phyloP scores from a whole-genome alignment of 2,888 invertebrate species.

The Cremastobaeus sp. region DNA sequence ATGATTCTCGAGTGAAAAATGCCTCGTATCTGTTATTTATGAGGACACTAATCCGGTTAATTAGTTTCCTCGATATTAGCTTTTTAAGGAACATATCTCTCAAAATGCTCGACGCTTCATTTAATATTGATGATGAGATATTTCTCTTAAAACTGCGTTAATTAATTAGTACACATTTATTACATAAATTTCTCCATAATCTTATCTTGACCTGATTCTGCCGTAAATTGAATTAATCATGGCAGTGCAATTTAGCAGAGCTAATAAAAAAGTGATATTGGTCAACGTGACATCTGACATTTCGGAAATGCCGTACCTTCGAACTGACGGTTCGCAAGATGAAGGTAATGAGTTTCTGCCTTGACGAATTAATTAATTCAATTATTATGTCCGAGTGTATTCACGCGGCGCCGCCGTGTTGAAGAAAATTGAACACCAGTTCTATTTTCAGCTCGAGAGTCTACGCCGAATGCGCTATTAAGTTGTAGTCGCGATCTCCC shows the following conservation, averaged over 20 bases:
- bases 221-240: slow-evolving; percentile 2
- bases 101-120: too few species aligned
- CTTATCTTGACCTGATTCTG: too few species aligned
- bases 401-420: slow-evolving; percentile 7
- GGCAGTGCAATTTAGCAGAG: neutral
- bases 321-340: slow-evolving; percentile 10
- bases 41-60: too few species aligned
- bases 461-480: slow-evolving; percentile 15
- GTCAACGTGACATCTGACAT: slow-evolving; percentile 23
- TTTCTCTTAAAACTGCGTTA: too few species aligned
- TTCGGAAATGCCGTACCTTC: slow-evolving; percentile 11
- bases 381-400: slow-evolving; percentile 43
- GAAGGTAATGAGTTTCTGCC: slow-evolving; percentile 34
- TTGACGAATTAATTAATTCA: slow-evolving; percentile 43
- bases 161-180: too few species aligned
- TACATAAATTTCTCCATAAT: too few species aligned
- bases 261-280: neutral
- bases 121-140: too few species aligned
- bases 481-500: slow-evolving; percentile 10
- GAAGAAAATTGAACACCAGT: slow-evolving; percentile 26
- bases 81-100: too few species aligned
- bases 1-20: too few species aligned
- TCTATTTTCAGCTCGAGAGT: slow-evolving; percentile 16
- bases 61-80: too few species aligned
- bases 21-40: too few species aligned